Percentiles rank a stretch among this genome's conserved stretches.
Conservation (phyloP, 1,140 invertebrate species). For the Sogatella furcifera region DNA sequence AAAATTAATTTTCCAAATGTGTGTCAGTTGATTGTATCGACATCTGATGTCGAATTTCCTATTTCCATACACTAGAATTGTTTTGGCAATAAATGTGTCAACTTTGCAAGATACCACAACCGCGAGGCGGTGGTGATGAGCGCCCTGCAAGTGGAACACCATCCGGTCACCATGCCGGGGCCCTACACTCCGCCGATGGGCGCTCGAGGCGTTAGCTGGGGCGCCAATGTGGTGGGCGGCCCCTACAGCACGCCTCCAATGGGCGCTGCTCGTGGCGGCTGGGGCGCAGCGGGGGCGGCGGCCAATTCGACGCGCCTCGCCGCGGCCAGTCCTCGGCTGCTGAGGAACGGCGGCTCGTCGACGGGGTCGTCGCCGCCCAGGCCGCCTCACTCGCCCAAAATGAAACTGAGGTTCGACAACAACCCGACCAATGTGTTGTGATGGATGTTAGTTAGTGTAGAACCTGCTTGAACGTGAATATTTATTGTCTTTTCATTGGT, state of each 20-base stretch:
- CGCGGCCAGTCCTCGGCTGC: conserved; percentile 30
- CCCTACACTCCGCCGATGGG: conserved; percentile 43
- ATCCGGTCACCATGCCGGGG: conserved; percentile 77
- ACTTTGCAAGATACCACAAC: conserved; percentile 70
- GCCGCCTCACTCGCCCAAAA: conserved; percentile 75
- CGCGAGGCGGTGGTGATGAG: conserved; percentile 85
- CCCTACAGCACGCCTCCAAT: conserved; percentile 46
- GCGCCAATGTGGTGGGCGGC: not conserved
- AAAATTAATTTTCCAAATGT: no score
- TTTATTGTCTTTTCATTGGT: no score
- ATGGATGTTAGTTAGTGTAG: no score
- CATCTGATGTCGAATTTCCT: no score
- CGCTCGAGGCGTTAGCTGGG: not conserved
- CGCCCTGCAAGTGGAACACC: conserved; percentile 84
- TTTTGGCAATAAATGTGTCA: no score
- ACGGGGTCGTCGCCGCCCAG: conserved; percentile 34
- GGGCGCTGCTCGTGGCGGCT: not conserved
- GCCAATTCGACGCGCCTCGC: conserved; percentile 26
- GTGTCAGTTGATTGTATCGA: no score
- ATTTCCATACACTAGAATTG: no score
- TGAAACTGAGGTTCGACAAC: conserved; percentile 70
- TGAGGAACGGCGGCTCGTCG: conserved; percentile 30
- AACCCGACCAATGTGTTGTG: no score
- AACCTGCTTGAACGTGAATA: no score
- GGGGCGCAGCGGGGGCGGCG: not conserved